Base-by-base conservation (phyloP, 2,888 invertebrate species). In the Magallana nippona region DNA sequence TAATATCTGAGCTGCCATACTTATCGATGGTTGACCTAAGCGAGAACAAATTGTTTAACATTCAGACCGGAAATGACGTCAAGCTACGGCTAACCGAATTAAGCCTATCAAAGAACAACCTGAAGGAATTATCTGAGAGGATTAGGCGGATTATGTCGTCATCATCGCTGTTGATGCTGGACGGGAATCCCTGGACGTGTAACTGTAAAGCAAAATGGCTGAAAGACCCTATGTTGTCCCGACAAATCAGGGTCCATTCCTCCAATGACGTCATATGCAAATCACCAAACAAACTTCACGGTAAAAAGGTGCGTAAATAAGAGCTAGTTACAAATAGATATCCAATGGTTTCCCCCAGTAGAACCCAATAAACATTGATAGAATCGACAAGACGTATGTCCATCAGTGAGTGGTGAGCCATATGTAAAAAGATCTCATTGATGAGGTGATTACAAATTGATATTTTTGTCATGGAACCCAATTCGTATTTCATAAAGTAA, bases 151-250 rank as follows among this genome's bases (percentile, higher is more conserved):
- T 90, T 2, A 32, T 90, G 71, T 84, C 87, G 8, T 81, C 85
- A 10, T 87, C 87, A 17, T 87, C 88, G 8, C 88, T 85, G 22
- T 55, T 89, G 10, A 83, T 85, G 71, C 62, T 89, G 56, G 83
- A 84, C n/a, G 87, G 87, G 62, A 91, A 91, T 79, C 90, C 90
- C 0, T 88, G 88, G 88, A 84, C 88, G 60, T 91, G 91, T 87
- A 91, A 91, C 84, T 91, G 91, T 82, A 82, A 88, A 17, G 57
- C 91, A 44, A 83, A 85, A 22, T 90, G 90, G 90, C 58, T 89
- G 27, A 71, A 80, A 8, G 82, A 83, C 56, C 83, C 86, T 22
- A 71, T 84, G 17, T 62, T 87, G 1, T 84, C 85, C 62, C 86
- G 88, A 58, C 87, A 86, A 55, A 63, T 90, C 13, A 85, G 89